Conservation (phyloP, 1,140 invertebrate genomes). For the Drosophila burlai region DNA sequence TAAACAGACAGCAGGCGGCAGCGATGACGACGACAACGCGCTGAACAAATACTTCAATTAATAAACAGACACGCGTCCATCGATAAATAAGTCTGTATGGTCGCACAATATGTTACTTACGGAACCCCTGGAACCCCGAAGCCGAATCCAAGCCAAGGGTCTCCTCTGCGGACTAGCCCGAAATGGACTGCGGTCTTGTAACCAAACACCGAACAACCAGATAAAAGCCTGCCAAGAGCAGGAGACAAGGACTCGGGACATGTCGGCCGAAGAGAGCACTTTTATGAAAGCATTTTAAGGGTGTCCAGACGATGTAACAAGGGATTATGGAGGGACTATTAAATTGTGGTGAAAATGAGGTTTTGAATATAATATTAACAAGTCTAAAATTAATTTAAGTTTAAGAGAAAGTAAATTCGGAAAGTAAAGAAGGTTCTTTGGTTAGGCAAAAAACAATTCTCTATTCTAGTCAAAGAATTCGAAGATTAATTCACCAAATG, state of each 20-base stretch:
- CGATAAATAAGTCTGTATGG: slow-evolving; percentile 71
- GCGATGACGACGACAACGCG: slow-evolving; percentile 39
- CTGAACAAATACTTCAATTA: slow-evolving; percentile 82
- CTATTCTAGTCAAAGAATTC: not conserved
- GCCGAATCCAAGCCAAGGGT: slow-evolving; percentile 13
- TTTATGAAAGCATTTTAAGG: slow-evolving; percentile 15
- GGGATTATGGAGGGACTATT: slow-evolving; percentile 21
- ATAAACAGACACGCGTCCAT: slow-evolving; percentile 82
- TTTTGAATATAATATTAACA: not conserved
- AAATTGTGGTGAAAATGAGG: not conserved
- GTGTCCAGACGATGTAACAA: slow-evolving; percentile 24
- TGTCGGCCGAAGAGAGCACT: slow-evolving; percentile 21
- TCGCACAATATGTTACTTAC: slow-evolving; percentile 50
- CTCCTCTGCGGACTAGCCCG: slow-evolving; percentile 31
- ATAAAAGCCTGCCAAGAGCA: slow-evolving; percentile 55
- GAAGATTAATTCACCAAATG: too few relatives aligned
- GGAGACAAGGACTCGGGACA: slow-evolving; percentile 48
- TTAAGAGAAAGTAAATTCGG: not conserved
- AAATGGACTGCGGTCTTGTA: slow-evolving; percentile 45
- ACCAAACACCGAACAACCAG: slow-evolving; percentile 49
- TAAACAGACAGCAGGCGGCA: slow-evolving; percentile 69
- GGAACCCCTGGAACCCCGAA: not conserved
- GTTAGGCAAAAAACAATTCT: not conserved
- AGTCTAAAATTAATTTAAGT: not conserved
- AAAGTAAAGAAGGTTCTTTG: not conserved